A percentile compares a stretch with the other conserved stretches of the same genome.
phyloP scores from a whole-genome alignment of 2,888 invertebrate genomes.

The Prosopocoilus inquinatus region DNA sequence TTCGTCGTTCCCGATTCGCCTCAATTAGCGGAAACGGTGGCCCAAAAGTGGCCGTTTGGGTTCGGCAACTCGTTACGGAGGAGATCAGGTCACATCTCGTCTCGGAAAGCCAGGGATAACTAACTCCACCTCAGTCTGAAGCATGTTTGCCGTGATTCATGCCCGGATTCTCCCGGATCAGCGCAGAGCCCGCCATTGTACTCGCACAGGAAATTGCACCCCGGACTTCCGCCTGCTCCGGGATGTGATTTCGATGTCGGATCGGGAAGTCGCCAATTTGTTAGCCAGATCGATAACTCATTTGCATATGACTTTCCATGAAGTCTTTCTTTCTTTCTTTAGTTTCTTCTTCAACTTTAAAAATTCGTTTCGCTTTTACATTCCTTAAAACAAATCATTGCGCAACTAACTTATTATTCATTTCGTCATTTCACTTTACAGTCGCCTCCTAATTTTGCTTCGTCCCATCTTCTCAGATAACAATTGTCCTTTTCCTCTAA shows the following conservation, averaged over 20 bases:
- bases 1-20: no score
- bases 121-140: constrained; percentile 23
- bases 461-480: no score
- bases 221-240: constrained; percentile 44
- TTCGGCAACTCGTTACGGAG: constrained; percentile 23
- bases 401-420: no score
- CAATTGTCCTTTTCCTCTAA: no score
- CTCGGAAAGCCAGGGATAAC: constrained; percentile 23
- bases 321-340: not conserved
- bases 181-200: constrained; percentile 39
- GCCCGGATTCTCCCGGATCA: constrained; percentile 39
- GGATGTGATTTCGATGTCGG: constrained; percentile 41
- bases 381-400: no score
- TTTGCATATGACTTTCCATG: constrained; percentile 17
- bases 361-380: no score
- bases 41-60: constrained; percentile 16
- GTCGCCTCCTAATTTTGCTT: no score
- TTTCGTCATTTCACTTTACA: no score
- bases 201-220: constrained; percentile 44
- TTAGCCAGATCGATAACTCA: constrained; percentile 36
- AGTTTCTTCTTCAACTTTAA: not conserved
- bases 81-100: constrained; percentile 21
- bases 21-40: constrained; percentile 17
- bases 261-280: constrained; percentile 46
- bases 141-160: constrained; percentile 40